Conservation (phyloP, 2,113 vertebrate genomes). For the Crypturellus undulatus region DNA sequence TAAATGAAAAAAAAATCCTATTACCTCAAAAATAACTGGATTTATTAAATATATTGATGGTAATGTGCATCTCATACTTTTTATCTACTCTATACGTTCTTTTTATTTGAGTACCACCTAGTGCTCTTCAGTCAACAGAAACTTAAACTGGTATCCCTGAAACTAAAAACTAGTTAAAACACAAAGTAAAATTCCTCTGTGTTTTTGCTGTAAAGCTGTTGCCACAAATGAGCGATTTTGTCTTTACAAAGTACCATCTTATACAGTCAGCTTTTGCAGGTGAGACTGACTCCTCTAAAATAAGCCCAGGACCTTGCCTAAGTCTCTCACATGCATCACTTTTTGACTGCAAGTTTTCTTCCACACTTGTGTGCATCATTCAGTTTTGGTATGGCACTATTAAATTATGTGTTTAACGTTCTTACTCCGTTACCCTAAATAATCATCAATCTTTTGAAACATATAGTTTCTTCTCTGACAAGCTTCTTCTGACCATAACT, state of each 20-base stretch:
- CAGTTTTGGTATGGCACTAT: not conserved
- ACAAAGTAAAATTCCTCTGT: not conserved
- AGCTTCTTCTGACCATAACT: not conserved
- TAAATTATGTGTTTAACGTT: not conserved
- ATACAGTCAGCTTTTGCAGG: not conserved
- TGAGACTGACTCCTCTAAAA: not conserved
- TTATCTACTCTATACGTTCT: not conserved
- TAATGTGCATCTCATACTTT: not conserved
- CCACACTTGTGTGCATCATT: not conserved
- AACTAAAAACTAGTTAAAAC: not conserved
- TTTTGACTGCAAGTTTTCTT: not conserved
- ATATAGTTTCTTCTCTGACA: not conserved
- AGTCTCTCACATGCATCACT: not conserved
- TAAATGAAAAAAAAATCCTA: not conserved
- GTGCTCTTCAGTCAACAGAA: not conserved
- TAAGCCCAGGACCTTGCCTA: not conserved
- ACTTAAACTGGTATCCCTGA: not conserved
- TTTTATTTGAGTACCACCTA: not conserved
- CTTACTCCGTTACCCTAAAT: not conserved
- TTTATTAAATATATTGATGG: not conserved
- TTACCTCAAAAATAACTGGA: not conserved
- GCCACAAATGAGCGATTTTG: not conserved
- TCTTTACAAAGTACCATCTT: not conserved
- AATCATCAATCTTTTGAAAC: not conserved
- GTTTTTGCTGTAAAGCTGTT: not conserved